These are phyloP conservation scores for Phaethon lepturus DNA, from an alignment of 2,113 vertebrate species.

Conservation along the genomic window DNA sequence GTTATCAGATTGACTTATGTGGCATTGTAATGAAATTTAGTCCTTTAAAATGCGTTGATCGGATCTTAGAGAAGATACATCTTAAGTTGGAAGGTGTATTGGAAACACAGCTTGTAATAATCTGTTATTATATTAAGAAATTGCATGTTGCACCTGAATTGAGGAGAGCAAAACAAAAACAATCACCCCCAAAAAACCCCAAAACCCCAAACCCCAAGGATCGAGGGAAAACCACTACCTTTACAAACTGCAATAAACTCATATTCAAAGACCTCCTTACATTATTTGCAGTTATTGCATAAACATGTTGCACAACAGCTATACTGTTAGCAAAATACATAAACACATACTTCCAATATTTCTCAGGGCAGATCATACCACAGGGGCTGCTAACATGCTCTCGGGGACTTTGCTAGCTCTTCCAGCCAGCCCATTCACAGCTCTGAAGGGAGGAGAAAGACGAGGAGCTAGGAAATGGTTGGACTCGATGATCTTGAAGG, in stretches of 20 bases:
- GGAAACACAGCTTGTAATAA: not conserved
- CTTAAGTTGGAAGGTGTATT: not conserved
- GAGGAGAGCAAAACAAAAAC: not conserved
- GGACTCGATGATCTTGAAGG: too few species aligned
- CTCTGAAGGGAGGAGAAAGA: not conserved
- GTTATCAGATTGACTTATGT: not conserved
- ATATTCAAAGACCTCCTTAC: not conserved
- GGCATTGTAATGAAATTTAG: not conserved
- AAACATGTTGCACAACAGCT: constrained; percentile 11
- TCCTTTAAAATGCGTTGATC: not conserved
- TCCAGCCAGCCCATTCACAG: not conserved
- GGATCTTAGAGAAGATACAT: not conserved
- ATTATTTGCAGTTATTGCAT: not conserved
- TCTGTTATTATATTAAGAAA: not conserved
- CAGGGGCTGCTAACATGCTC: not conserved
- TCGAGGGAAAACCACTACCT: not conserved
- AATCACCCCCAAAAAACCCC: not conserved
- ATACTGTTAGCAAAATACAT: not conserved
- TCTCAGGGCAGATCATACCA: not conserved
- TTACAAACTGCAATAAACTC: not conserved
- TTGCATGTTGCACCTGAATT: not conserved
- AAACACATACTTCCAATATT: not conserved
- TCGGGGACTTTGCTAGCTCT: not conserved
- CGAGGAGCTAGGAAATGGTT: not conserved
- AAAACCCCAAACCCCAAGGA: not conserved